phyloP scores from a whole-genome alignment of 2,113 vertebrate genomes.

The Silurus asotus region DNA sequence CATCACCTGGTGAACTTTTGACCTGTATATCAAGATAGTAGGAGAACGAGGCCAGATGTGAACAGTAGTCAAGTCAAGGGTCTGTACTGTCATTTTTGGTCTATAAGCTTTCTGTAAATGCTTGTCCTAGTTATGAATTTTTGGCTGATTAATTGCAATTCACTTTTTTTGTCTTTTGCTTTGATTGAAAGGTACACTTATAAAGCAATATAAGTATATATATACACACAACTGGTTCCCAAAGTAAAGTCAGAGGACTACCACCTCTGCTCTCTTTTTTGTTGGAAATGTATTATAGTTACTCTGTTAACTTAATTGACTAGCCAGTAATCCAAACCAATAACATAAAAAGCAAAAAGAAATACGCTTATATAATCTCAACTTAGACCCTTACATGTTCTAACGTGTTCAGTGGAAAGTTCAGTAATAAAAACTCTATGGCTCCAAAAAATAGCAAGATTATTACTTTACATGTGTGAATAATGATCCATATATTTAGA shows the following conservation, averaged over 20 bases:
- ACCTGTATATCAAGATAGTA: conserved; percentile 38
- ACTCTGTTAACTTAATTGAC: background rate
- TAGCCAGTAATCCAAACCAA: background rate
- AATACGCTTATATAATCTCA: background rate
- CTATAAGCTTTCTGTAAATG: background rate
- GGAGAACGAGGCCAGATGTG: conserved; percentile 20
- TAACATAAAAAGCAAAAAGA: background rate
- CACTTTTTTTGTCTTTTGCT: background rate
- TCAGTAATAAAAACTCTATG: background rate
- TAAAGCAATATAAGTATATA: background rate
- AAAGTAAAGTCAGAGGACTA: background rate
- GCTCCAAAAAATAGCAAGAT: background rate
- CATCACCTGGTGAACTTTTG: conserved; percentile 50
- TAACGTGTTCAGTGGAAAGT: background rate
- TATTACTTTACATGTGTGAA: background rate
- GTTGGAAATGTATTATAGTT: background rate
- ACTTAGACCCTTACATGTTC: background rate
- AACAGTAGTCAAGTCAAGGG: background rate
- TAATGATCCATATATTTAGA: background rate
- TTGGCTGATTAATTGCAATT: background rate
- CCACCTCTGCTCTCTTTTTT: background rate
- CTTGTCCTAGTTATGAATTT: background rate
- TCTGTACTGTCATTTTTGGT: background rate
- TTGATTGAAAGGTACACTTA: background rate
- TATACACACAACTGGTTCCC: background rate